Percentiles rank a stretch among this genome's conserved stretches.
Evolutionary conservation across 2,797 vertebrate genomes (phyloP).

Genomic region (Erpetoichthys calabaricus): DNA sequence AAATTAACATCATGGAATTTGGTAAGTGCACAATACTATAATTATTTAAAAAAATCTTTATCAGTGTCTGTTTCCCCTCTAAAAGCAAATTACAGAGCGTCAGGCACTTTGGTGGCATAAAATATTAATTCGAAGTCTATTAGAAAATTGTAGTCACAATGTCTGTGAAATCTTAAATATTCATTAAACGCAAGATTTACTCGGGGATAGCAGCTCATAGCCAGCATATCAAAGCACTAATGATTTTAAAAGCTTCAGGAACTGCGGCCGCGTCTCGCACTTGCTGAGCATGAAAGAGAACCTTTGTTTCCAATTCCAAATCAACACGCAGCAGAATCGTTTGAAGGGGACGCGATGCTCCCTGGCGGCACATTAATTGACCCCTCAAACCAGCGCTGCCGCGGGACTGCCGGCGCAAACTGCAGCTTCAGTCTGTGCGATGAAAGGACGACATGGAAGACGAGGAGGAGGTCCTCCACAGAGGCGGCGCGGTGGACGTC

Average conservation of each 20-base stretch:
- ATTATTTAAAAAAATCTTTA: constrained; percentile 7
- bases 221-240: constrained; percentile 12
- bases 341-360: too few species aligned
- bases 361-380: too few species aligned
- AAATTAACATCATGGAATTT: background rate
- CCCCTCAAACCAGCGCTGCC: too few species aligned
- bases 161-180: constrained; percentile 20
- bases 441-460: too few species aligned
- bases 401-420: too few species aligned
- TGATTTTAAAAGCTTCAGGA: constrained; percentile 7
- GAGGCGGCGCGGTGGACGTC: too few species aligned
- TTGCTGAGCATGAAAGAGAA: too few species aligned
- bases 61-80: constrained; percentile 16
- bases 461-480: too few species aligned
- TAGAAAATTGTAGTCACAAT: too few species aligned
- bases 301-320: too few species aligned
- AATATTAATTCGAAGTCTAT: constrained; percentile 27
- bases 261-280: constrained; percentile 5
- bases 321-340: too few species aligned
- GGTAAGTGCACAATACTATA: constrained; percentile 2
- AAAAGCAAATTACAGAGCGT: constrained; percentile 28
- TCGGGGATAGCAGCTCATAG: constrained; percentile 22
- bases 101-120: constrained; percentile 25
- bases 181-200: constrained; percentile 33
- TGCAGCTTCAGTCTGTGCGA: too few species aligned